Base-by-base conservation (phyloP, 2,113 vertebrate genomes). In the Perccottus glenii region DNA sequence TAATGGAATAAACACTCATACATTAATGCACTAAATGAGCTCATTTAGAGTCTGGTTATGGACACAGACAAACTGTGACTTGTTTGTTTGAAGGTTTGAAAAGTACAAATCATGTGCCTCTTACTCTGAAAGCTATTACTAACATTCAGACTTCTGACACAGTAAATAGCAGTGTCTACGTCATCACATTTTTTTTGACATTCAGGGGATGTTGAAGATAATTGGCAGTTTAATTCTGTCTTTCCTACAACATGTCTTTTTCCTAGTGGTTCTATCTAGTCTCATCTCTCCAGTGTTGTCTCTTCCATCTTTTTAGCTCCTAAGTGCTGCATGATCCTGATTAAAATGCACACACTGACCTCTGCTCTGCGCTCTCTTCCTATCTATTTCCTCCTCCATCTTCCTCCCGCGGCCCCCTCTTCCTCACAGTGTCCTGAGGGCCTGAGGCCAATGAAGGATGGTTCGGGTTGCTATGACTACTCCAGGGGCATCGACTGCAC, bases 401-500 rank as follows among this genome's bases (percentile, higher is more conserved):
- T 49, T 43, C 61, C 55, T 48, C 38, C 9, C 16, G 15, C 14
- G 35, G 60, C 49, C 50, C 57, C 66, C 75, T 64, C 45, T 77
- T 64, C 47, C 51, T 0, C 33, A 70, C 89, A 99, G 98, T 99
- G 98, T 83, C 98, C 98, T 0, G 94, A 94, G 81, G 97, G 96
- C 46, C 91, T 99, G 84, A 93, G 91, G 66, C 97, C 97, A 55
- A 98, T 99, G 98, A 99, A 98, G 88, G 98, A 99, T 0, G 96
- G 95, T 63, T 96, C 96, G 0, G 98, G 98, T 69, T 99, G 98
- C 93, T 99, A 96, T 9, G 96, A 99, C 88, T 96, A 94, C 91
- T 95, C 96, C 65, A 95, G 94, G 88, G 97, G 98, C 62, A 97
- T 97, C 0, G 97, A 99, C 91, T 99, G 97, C 87, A 98, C 98